Evolutionary conservation across 2,888 invertebrate species (phyloP), one percentile per base, ranked within the genome.

Genomic region (Dorcus hopei): DNA sequence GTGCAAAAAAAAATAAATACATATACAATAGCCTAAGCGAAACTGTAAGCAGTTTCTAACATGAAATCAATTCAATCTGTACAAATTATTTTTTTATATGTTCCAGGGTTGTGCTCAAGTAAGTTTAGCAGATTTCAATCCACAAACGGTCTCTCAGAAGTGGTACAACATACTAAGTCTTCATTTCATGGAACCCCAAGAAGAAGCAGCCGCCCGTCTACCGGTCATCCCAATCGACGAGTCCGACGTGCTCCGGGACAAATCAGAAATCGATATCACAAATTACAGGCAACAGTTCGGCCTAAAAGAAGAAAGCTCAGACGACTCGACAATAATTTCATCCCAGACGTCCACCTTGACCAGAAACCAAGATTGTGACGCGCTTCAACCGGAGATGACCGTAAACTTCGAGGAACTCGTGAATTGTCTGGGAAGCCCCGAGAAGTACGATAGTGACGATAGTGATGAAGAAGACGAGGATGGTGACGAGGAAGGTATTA

Each of bases 281-380:
- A 56, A 42, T 62, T 49, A 61, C 42, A 54, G 62, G 59, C 68
- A 69, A 52, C 69, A 70, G 50, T 64, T 71, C 43, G 75, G 75
- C 57, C 59, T 79, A 65, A 80, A 89, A 75, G 97, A 97, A 74
- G 97, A 97, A 77, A 96, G 95, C 68, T 95, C 95, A 23, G 97
- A 97, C 76, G 97, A 97, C 76, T 95, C 95, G 16, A 97, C 97
- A 0, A 93, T 97, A 64, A 96, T 97, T 68, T 94, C 96, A 2
- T 97, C 96, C 9, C 96, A 97, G 78, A 95, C 97, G 0, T 97
- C 96, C 1, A 97, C 97, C 0, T 82, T 97, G 26, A 97, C 97
- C 14, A 86, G 97, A 71, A 96, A 94, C 79, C 90, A 90, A 83
- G 85, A 83, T 59, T 81, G 81, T 62, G 80, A 81, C 54, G 79